A percentile compares a stretch with the other conserved stretches of the same genome.
Evolutionary conservation across 2,888 invertebrate genomes (phyloP).

Genomic region (Onthophagus sagittarius): DNA sequence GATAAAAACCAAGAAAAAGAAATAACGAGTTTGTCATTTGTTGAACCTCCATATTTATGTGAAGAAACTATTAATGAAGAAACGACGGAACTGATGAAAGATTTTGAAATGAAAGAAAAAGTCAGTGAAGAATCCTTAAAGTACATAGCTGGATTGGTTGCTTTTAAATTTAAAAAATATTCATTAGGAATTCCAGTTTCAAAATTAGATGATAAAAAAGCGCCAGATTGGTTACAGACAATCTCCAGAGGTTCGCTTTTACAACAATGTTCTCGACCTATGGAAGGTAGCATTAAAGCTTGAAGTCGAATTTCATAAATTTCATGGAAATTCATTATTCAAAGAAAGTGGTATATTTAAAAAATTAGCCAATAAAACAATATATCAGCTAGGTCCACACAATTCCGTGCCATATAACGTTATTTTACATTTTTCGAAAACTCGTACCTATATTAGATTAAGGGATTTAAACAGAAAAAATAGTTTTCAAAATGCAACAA

Average conservation of each 20-base stretch:
- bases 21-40: slow-evolving; percentile 17
- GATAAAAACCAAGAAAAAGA: slow-evolving; percentile 15
- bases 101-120: slow-evolving; percentile 23
- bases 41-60: slow-evolving; percentile 19
- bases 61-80: slow-evolving; percentile 21
- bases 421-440: too few relatives aligned
- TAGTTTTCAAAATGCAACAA: too few relatives aligned
- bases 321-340: too few relatives aligned
- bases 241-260: slow-evolving; percentile 24
- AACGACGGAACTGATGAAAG: slow-evolving; percentile 14
- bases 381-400: too few relatives aligned
- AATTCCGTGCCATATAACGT: too few relatives aligned
- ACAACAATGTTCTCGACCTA: too few relatives aligned
- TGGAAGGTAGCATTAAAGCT: too few relatives aligned
- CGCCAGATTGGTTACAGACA: slow-evolving; percentile 24
- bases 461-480: too few relatives aligned
- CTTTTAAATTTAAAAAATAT: slow-evolving; percentile 25
- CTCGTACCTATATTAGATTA: too few relatives aligned
- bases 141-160: slow-evolving; percentile 24
- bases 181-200: slow-evolving; percentile 16
- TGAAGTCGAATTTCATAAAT: too few relatives aligned
- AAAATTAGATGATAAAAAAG: slow-evolving; percentile 18
- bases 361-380: too few relatives aligned
- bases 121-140: slow-evolving; percentile 23
- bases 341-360: too few relatives aligned